Conservation (phyloP, 2,797 vertebrate genomes). For the Tragelaphus oryx region DNA sequence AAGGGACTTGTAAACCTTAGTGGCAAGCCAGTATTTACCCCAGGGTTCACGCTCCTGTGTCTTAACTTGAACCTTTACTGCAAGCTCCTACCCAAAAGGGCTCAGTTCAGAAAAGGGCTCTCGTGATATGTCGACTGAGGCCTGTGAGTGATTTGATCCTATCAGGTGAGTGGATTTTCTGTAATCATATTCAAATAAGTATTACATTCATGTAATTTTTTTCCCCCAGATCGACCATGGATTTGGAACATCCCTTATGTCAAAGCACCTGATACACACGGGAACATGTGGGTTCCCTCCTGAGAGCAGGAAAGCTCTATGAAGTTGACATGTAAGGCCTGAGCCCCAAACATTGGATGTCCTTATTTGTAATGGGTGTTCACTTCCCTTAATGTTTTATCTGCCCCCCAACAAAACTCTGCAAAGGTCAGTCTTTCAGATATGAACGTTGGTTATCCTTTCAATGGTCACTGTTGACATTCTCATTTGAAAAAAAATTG, state of each 20-base stretch:
- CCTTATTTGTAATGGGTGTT: background rate
- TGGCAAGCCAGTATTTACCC: background rate
- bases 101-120: background rate
- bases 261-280: conserved; percentile 92
- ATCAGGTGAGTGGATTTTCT: background rate
- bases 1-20: background rate
- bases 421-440: background rate
- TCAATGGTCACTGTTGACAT: background rate
- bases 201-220: background rate
- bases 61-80: background rate
- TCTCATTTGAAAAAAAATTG: conserved; percentile 4
- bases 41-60: rapidly evolving
- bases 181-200: background rate
- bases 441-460: background rate
- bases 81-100: background rate
- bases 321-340: background rate
- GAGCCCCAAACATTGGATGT: conserved; percentile 20
- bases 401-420: background rate
- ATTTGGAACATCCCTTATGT: conserved; percentile 97
- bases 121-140: background rate
- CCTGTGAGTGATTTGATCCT: background rate
- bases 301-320: conserved; percentile 9
- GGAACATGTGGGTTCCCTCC: conserved; percentile 89
- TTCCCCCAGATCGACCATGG: conserved; percentile 91
- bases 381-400: background rate